Percentiles rank a stretch among this genome's conserved stretches.
Evolutionary conservation across 1,140 invertebrate genomes (phyloP).

Genomic region (Cydia splendana): DNA sequence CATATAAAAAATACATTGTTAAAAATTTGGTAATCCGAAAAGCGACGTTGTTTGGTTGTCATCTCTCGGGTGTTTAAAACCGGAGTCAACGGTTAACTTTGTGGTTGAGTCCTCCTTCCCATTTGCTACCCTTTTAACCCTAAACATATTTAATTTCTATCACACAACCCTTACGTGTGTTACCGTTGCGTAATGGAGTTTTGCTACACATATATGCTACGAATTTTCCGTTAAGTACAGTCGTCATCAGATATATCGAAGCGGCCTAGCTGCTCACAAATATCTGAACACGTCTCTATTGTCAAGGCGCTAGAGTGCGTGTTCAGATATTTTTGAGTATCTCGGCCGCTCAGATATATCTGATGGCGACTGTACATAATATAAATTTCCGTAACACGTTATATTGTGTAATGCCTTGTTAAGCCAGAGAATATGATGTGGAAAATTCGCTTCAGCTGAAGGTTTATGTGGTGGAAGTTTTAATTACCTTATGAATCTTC

Average conservation of each 20-base stretch:
- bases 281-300: too few species aligned
- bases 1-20: too few species aligned
- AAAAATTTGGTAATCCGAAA: too few species aligned
- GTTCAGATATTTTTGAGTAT: too few species aligned
- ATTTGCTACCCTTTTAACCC: not conserved
- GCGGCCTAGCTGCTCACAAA: too few species aligned
- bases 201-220: not conserved
- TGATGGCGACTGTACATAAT: not conserved
- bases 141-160: slow-evolving; percentile 14
- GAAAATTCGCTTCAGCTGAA: slow-evolving; percentile 10
- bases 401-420: not conserved
- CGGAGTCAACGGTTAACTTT: not conserved
- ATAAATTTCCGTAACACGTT: not conserved
- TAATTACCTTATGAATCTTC: slow-evolving; percentile 22
- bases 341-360: too few species aligned
- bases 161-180: not conserved
- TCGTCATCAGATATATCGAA: too few species aligned
- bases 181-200: not conserved
- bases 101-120: not conserved
- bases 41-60: too few species aligned
- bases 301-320: too few species aligned
- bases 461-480: slow-evolving; percentile 16
- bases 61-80: not conserved
- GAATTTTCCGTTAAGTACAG: not conserved
- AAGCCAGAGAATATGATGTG: not conserved